These are phyloP conservation scores for Tangara arthus DNA, from an alignment of 2,797 vertebrate species.

Conservation along the genomic window DNA sequence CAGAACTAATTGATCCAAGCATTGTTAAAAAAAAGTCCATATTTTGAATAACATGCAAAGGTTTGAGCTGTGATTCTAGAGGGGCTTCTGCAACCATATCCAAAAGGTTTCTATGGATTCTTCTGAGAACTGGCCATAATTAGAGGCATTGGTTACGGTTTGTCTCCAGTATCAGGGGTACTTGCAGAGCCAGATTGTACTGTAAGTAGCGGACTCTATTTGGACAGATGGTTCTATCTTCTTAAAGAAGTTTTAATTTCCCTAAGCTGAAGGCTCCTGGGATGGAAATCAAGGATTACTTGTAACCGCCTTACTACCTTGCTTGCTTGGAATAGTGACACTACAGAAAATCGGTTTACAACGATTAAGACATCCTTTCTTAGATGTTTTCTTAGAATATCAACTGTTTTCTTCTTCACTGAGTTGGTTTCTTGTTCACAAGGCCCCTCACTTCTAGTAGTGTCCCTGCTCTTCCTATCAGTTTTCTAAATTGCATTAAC, in stretches of 20 bases:
- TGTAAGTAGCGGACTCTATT: conserved; percentile 1
- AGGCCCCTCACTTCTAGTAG: background rate
- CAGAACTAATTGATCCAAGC: background rate
- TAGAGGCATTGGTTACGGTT: background rate
- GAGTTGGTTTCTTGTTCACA: background rate
- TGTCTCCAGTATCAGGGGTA: background rate
- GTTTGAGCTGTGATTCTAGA: background rate
- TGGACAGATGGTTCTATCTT: conserved; percentile 53
- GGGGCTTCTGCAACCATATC: background rate
- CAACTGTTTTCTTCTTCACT: background rate
- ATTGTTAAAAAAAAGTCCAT: background rate
- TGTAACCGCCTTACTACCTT: conserved; percentile 17
- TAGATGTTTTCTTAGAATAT: background rate
- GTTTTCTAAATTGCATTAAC: background rate
- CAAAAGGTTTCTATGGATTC: background rate
- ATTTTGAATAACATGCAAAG: background rate
- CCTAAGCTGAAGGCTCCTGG: conserved; percentile 32
- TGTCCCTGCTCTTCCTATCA: background rate
- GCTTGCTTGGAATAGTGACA: conserved; percentile 33
- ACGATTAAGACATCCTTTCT: background rate
- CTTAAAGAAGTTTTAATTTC: conserved; percentile 46
- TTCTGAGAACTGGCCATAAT: background rate
- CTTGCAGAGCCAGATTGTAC: background rate
- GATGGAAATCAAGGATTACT: conserved; percentile 52
- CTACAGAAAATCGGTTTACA: conserved; percentile 19